A percentile compares a stretch with the other conserved stretches of the same genome.
Conservation (phyloP, 2,113 vertebrate species). For the Vireo altiloquus region DNA sequence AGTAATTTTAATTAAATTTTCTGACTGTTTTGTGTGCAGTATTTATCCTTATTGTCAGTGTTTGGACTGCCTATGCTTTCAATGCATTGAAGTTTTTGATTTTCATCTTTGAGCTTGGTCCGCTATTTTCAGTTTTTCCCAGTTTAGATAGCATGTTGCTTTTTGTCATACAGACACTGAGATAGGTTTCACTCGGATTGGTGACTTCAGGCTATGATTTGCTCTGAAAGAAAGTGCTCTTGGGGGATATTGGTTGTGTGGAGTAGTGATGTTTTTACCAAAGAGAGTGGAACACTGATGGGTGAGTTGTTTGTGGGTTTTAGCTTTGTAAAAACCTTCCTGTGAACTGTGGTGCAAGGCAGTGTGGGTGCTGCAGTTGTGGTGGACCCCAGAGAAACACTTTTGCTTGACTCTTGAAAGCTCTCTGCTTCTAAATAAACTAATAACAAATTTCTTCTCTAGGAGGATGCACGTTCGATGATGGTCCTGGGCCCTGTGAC, state of each 20-base stretch:
- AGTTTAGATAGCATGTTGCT: not conserved
- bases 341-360: not conserved
- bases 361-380: not conserved
- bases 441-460: not conserved
- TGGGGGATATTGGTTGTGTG: not conserved
- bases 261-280: not conserved
- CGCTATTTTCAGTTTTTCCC: not conserved
- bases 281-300: not conserved
- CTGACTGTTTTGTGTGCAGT: not conserved
- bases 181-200: not conserved
- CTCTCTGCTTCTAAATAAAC: not conserved
- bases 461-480: conserved; percentile 94
- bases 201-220: not conserved
- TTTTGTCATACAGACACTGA: not conserved
- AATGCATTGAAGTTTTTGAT: not conserved
- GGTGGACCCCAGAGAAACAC: not conserved
- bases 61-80: not conserved
- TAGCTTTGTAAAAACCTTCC: not conserved
- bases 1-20: not conserved
- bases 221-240: not conserved
- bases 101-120: not conserved
- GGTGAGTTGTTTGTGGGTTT: not conserved
- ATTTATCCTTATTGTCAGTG: not conserved
- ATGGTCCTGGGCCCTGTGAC: conserved; percentile 90
- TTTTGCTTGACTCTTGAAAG: not conserved